Conservation (phyloP, 2,113 vertebrate genomes). For the Scalopus aquaticus region DNA sequence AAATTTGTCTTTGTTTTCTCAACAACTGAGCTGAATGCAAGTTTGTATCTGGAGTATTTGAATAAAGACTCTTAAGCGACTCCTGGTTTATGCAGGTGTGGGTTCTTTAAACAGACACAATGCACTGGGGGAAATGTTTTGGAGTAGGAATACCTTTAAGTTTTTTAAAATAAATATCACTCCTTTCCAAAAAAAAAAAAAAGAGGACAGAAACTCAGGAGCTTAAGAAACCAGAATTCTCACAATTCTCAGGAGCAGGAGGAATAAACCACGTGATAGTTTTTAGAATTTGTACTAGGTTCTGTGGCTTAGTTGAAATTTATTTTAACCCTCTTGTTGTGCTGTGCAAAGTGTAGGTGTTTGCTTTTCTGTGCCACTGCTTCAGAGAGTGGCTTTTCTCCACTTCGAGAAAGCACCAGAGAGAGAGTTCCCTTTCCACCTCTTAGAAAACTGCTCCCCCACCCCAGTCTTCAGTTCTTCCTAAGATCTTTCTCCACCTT, state of each 20-base stretch:
- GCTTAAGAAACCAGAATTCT: neutral
- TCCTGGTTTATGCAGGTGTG: slow-evolving; percentile 62
- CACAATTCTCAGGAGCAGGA: neutral
- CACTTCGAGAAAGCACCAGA: neutral
- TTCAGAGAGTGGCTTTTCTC: neutral
- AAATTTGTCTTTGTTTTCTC: slow-evolving; percentile 74
- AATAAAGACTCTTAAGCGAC: slow-evolving; percentile 70
- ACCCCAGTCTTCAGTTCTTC: neutral
- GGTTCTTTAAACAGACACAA: slow-evolving; percentile 70
- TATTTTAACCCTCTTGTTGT: neutral
- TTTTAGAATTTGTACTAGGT: neutral
- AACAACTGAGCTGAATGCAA: slow-evolving; percentile 74
- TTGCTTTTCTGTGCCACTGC: neutral
- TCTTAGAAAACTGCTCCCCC: neutral
- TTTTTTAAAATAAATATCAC: slow-evolving; percentile 16
- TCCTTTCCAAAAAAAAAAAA: neutral
- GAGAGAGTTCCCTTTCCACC: neutral
- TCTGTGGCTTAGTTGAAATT: neutral
- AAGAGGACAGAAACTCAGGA: too few species aligned
- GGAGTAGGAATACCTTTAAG: neutral
- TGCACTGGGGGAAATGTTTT: neutral
- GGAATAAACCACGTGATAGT: neutral
- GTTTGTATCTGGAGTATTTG: slow-evolving; percentile 73
- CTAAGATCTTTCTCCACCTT: neutral
- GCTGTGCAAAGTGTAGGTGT: neutral